Evolutionary conservation across 2,888 invertebrate species (phyloP).

Genomic region (Brenthis ino): DNA sequence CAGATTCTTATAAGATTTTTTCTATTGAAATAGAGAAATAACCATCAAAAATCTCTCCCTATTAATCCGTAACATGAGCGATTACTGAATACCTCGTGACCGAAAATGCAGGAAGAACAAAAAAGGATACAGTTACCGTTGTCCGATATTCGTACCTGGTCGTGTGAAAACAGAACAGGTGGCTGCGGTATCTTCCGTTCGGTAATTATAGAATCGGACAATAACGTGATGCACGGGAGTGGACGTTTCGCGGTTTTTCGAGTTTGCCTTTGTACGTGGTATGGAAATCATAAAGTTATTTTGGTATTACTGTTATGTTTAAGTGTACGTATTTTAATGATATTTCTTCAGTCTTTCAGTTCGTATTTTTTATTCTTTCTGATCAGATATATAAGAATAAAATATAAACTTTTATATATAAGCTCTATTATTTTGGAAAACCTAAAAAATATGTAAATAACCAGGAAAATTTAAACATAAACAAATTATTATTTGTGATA

Average conservation of each 20-base stretch:
- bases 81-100: conserved; percentile 28
- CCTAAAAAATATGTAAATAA: neutral
- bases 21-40: neutral
- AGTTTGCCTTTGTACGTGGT: conserved; percentile 4
- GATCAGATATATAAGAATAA: no score
- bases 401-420: no score
- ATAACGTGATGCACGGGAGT: conserved; percentile 72
- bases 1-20: neutral
- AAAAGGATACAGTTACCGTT: conserved; percentile 68
- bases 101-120: conserved; percentile 50
- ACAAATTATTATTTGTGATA: no score
- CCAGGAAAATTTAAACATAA: no score
- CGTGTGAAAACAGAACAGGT: conserved; percentile 81
- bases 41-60: conserved; percentile 8
- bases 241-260: conserved; percentile 51
- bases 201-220: conserved; percentile 74
- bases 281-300: conserved; percentile 27
- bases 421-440: no score
- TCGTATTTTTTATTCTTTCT: no score
- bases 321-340: no score
- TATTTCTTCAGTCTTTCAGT: no score
- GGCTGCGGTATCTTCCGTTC: conserved; percentile 61
- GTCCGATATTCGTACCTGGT: conserved; percentile 71
- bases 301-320: conserved; percentile 26
- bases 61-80: conserved; percentile 6